Conservation (phyloP, 1,140 invertebrate genomes). For the Lerema accius region DNA sequence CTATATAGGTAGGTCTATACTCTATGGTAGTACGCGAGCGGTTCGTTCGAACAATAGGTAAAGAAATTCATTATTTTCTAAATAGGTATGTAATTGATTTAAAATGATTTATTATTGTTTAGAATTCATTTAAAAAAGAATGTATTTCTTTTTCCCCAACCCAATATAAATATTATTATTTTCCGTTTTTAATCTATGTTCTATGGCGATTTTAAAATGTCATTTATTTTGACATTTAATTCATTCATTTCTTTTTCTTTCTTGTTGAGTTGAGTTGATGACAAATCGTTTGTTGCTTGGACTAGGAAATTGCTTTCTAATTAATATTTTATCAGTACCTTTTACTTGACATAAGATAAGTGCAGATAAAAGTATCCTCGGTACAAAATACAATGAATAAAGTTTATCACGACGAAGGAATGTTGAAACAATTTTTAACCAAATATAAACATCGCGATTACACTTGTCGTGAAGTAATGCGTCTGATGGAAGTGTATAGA, state of each 20-base stretch:
- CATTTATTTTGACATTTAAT: neutral
- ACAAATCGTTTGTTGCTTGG: conserved; percentile 2
- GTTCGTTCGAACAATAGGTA: too few species aligned
- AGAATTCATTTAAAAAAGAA: too few species aligned
- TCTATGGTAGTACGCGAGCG: too few species aligned
- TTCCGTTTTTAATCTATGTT: too few species aligned
- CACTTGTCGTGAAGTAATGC: conserved; percentile 89
- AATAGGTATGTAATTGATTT: too few species aligned
- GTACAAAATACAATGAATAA: conserved; percentile 28
- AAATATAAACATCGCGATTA: conserved; percentile 91
- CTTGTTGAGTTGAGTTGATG: conserved; percentile 15
- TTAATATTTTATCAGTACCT: conserved; percentile 1
- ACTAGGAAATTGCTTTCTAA: conserved; percentile 12
- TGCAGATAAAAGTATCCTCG: conserved; percentile 10
- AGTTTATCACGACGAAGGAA: conserved; percentile 71
- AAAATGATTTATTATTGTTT: too few species aligned
- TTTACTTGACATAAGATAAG: conserved; percentile 3
- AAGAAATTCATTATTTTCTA: too few species aligned
- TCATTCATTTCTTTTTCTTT: neutral
- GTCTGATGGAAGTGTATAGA: conserved; percentile 87
- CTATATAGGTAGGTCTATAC: too few species aligned
- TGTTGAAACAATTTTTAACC: conserved; percentile 82
- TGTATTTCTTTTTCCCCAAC: too few species aligned
- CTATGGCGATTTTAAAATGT: too few species aligned
- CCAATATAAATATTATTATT: too few species aligned